Conservation (phyloP, 2,113 vertebrate species). For the Ranitomeya imitator region DNA sequence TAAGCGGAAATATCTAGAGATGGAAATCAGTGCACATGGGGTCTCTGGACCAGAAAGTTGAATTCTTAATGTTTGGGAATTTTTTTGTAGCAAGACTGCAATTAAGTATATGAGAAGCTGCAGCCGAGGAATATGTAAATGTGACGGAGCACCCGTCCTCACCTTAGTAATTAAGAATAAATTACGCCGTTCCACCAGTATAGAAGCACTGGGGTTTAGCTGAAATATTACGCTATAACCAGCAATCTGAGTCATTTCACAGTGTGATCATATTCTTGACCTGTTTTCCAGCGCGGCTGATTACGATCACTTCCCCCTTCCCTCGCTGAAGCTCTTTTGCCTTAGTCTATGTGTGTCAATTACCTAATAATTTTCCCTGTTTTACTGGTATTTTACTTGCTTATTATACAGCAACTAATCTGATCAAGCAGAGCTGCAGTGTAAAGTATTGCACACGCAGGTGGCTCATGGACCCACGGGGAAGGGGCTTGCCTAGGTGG, state of each 20-base stretch:
- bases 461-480: no score
- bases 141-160: not conserved
- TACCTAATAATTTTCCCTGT: not conserved
- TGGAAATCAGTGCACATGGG: conserved; percentile 28
- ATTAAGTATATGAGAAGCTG: conserved; percentile 32
- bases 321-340: not conserved
- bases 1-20: conserved; percentile 35
- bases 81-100: conserved; percentile 10
- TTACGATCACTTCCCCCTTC: not conserved
- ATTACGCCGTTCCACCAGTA: not conserved
- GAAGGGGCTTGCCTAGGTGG: no score
- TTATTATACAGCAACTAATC: not conserved
- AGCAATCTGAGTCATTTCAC: not conserved
- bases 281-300: not conserved
- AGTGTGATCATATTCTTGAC: conserved; percentile 15
- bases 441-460: not conserved
- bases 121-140: conserved; percentile 28
- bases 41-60: conserved; percentile 43
- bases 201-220: not conserved
- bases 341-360: not conserved
- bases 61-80: conserved; percentile 10
- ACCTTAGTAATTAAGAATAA: conserved; percentile 47
- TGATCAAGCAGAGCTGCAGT: not conserved
- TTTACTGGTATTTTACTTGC: not conserved
- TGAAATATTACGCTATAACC: not conserved